Percentiles rank a stretch among this genome's conserved stretches.
These are phyloP conservation scores for Dolichomitus sp. DNA, from an alignment of 2,888 invertebrate genomes.

Conservation along the genomic window DNA sequence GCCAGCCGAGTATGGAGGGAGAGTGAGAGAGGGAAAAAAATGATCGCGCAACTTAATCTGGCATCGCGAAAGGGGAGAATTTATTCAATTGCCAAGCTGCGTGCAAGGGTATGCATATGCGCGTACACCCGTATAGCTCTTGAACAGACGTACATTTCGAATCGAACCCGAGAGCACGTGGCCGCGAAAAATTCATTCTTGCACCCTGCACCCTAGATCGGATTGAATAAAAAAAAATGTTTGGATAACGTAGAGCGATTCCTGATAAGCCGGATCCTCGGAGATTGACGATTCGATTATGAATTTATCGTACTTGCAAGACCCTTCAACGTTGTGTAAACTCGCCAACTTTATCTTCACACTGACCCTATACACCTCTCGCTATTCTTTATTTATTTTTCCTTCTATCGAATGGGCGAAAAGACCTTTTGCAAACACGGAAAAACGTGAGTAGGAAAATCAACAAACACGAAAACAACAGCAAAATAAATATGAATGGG, in stretches of 20 bases:
- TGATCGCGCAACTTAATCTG: constrained; percentile 81
- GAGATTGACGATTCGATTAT: constrained; percentile 61
- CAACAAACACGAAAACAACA: neutral
- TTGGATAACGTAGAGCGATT: constrained; percentile 64
- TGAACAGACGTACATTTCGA: constrained; percentile 63
- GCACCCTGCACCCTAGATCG: constrained; percentile 21
- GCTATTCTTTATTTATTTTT: neutral
- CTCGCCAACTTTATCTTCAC: constrained; percentile 1
- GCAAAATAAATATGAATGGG: neutral
- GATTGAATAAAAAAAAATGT: constrained; percentile 58
- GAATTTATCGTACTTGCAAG: constrained; percentile 58
- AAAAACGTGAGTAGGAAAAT: neutral
- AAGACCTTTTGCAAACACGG: neutral
- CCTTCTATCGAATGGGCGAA: neutral
- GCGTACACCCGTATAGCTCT: constrained; percentile 31
- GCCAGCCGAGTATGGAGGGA: constrained; percentile 76
- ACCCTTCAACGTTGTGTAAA: neutral
- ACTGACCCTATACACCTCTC: neutral
- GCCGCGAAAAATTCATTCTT: constrained; percentile 54
- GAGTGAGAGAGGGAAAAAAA: constrained; percentile 70
- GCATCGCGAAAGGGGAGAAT: constrained; percentile 77
- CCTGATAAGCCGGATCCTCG: constrained; percentile 59
- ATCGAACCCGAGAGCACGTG: constrained; percentile 65
- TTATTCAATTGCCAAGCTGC: constrained; percentile 81
- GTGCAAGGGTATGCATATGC: constrained; percentile 49